Base-by-base conservation (phyloP, 2,888 invertebrate species). In the Eupithecia abbreviata region DNA sequence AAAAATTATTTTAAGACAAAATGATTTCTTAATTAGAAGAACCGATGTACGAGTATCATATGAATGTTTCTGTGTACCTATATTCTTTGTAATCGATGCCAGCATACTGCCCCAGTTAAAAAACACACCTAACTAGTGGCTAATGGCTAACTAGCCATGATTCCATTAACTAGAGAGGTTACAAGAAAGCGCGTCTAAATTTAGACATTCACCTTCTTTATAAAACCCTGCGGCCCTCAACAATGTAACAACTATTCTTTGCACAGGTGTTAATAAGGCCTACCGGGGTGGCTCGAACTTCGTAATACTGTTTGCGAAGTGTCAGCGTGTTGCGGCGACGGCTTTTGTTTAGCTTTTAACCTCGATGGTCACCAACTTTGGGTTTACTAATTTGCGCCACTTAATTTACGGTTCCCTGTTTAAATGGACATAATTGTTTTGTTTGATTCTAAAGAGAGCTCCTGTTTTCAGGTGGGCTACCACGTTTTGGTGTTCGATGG, bases 241-340 rank as follows among this genome's bases (percentile, higher is more conserved):
- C 77, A 73, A 15, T 68, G 51, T 73, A 70, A 65, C 65, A 71
- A 74, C 55, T 67, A 78, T 82, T 79, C 82, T 85, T 84, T 80
- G 43, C 58, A 83, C 83, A 83, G 72, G 80, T 83, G 82, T 78
- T 84, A 81, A 84, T 79, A 65, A 71, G 65, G 74, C 72, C 77
- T 65, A 77, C 73, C 43, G 73, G 77, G 74, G 51, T 75, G 58
- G 41, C 72, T 67, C 58, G 69, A 78, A 79, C 78, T 79, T 77
- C n/a, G 71, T 82, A 79, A 81, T 78, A 69, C 67, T 73, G 76
- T 80, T 79, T 77, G 74, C 55, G 55, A 73, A 75, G 69, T 74
- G 71, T 68, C 73, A 72, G 71, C 65, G 67, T 78, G 77, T 77
- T 75, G 79, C 78, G 78, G 78, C 42, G 70, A 45, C 73, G 47